These are phyloP conservation scores for Melipona beecheii DNA, from an alignment of 2,888 invertebrate species.

Conservation along the genomic window DNA sequence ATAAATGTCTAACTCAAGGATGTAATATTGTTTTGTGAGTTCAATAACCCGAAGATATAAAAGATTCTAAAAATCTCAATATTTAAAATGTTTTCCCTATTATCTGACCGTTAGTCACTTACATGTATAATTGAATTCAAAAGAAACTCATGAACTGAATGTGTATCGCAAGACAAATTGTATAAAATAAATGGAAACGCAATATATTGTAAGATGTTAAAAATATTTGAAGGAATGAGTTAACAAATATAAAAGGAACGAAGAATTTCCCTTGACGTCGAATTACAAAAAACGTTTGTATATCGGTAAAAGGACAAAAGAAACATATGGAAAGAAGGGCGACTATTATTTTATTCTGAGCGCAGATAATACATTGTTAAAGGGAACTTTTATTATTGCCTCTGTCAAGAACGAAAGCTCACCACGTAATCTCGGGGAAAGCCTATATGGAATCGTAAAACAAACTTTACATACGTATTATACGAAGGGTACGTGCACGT, in stretches of 20 bases:
- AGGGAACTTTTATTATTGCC: slow-evolving; percentile 66
- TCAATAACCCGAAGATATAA: slow-evolving; percentile 18
- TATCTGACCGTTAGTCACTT: background rate
- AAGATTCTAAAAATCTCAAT: slow-evolving; percentile 15
- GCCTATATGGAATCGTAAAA: slow-evolving; percentile 50
- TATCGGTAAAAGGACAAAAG: background rate
- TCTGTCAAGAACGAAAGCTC: slow-evolving; percentile 68
- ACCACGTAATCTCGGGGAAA: slow-evolving; percentile 61
- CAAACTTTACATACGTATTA: slow-evolving; percentile 40
- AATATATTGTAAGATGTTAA: background rate
- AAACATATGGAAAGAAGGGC: slow-evolving; percentile 7
- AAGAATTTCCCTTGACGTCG: slow-evolving; percentile 10
- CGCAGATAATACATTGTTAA: slow-evolving; percentile 52
- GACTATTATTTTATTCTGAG: slow-evolving; percentile 53
- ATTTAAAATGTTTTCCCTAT: background rate
- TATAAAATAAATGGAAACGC: background rate
- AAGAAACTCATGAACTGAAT: no score
- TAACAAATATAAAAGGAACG: background rate
- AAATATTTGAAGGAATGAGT: background rate
- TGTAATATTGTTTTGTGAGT: slow-evolving; percentile 20
- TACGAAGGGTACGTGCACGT: slow-evolving; percentile 34
- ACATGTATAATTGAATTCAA: background rate
- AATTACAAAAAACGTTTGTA: background rate
- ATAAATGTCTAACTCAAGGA: slow-evolving; percentile 15
- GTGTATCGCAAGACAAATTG: background rate